Base-by-base conservation (phyloP, 2,113 vertebrate genomes). In the Pholis gunnellus region DNA sequence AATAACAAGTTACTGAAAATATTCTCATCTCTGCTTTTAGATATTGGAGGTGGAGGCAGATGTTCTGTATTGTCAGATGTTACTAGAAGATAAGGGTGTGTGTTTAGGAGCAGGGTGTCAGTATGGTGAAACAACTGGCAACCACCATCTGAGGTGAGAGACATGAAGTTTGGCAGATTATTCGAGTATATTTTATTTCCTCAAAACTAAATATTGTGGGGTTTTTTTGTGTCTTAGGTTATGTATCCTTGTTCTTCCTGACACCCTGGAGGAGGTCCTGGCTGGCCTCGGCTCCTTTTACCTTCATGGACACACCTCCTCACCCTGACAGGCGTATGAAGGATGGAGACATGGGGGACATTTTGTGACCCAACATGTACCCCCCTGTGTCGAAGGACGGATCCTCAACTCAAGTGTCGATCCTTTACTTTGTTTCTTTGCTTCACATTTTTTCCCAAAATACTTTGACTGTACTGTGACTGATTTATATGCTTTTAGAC, bases 21-120 rank as follows among this genome's bases (percentile, higher is more conserved):
- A 38, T 71, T 22, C 17, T 2, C 48, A 8, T 42, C 20, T 70
- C 15, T 66, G 15, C 66, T 52, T 72, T 48, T 10, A 93, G 92
- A n/a, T 44, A 1, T 0, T 57, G 4, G 69, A 59, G 11, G 1
- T 89, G 75, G 87, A 86, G 68, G 75, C 83, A 18, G 89, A 87
- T 29, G 75, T 87, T 31, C 48, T 93, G 22, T 95, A 94, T 85
- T 87, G 94, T 57, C 86, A 87, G 72, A 87, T 25, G 78, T 73
- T 94, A 44, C 82, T 92, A 78, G 72, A 92, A 48, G 89, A 92
- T 56, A 86, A 91, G 38, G 88, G 90, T 8, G 81, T 95, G 64
- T 64, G 86, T 18, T 40, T 86, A 2, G 92, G 91, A 25, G 65
- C 78, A 44, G 85, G 86, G 10, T 57, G 75, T 80, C 65, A 81